These are phyloP conservation scores for Chelonus formosanus DNA, from an alignment of 2,888 invertebrate genomes.

Conservation along the genomic window DNA sequence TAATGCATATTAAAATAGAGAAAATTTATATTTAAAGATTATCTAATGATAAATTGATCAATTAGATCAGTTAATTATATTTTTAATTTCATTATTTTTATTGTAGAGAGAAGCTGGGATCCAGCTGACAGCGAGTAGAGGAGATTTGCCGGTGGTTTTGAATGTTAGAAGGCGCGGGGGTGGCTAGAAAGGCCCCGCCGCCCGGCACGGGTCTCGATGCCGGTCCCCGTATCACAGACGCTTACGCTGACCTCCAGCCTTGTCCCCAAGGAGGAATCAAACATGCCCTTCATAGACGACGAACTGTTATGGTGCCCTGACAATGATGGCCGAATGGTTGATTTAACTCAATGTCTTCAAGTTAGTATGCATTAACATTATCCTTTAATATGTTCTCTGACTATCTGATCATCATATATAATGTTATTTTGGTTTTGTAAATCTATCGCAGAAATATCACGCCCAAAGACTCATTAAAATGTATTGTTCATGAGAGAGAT, in stretches of 20 bases:
- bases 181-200: slow-evolving; percentile 65
- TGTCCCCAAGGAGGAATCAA: slow-evolving; percentile 65
- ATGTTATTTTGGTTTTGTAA: neutral
- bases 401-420: neutral
- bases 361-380: slow-evolving; percentile 65
- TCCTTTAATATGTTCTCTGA: neutral
- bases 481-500: no score
- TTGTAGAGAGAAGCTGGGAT: neutral
- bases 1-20: slow-evolving; percentile 17
- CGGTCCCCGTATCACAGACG: slow-evolving; percentile 65
- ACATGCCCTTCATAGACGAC: slow-evolving; percentile 97
- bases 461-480: neutral
- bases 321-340: slow-evolving; percentile 94
- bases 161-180: slow-evolving; percentile 64
- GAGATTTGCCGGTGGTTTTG: slow-evolving; percentile 56
- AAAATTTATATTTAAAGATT: neutral
- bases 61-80: neutral
- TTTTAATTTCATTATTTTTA: neutral
- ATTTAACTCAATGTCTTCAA: slow-evolving; percentile 88
- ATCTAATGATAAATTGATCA: neutral
- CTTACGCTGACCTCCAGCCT: slow-evolving; percentile 63
- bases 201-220: slow-evolving; percentile 64
- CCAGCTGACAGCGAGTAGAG: slow-evolving; percentile 18
- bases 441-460: neutral
- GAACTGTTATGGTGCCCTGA: slow-evolving; percentile 94